Conservation (phyloP, 2,113 vertebrate species). For the Gadus chalcogrammus region DNA sequence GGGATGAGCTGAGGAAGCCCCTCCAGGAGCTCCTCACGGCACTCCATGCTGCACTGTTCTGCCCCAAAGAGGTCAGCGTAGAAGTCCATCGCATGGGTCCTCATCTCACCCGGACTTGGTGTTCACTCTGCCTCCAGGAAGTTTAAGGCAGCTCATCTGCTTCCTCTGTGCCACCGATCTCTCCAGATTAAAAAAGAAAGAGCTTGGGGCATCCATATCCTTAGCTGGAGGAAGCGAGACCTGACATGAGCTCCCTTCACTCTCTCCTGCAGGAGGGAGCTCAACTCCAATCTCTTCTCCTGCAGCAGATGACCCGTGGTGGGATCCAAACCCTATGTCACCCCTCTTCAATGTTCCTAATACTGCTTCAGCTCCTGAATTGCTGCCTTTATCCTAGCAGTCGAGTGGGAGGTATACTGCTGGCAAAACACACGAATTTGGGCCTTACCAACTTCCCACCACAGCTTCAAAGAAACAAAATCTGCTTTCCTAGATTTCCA, state of each 20-base stretch:
- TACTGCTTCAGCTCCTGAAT: not conserved
- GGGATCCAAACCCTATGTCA: no score
- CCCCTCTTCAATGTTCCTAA: not conserved
- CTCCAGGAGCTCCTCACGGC: not conserved
- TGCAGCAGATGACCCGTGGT: not conserved
- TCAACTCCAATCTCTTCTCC: not conserved
- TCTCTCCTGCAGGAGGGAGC: not conserved
- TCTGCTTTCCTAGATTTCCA: not conserved
- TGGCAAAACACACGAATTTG: not conserved
- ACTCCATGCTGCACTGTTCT: not conserved
- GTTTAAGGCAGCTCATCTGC: not conserved
- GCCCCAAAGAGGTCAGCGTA: not conserved
- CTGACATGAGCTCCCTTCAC: not conserved
- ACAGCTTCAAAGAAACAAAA: constrained; percentile 4
- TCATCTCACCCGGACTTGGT: not conserved
- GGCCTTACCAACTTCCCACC: not conserved
- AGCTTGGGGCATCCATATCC: not conserved
- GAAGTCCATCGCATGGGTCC: no score
- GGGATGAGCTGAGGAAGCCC: not conserved
- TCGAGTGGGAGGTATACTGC: not conserved
- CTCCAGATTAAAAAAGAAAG: not conserved
- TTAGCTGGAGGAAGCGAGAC: not conserved
- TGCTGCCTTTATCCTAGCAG: not conserved
- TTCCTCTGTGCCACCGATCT: not conserved
- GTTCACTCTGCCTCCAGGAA: not conserved